Evolutionary conservation across 2,113 vertebrate genomes (phyloP), one percentile per base, ranked within the genome.

Genomic region (Xyrauchen texanus): DNA sequence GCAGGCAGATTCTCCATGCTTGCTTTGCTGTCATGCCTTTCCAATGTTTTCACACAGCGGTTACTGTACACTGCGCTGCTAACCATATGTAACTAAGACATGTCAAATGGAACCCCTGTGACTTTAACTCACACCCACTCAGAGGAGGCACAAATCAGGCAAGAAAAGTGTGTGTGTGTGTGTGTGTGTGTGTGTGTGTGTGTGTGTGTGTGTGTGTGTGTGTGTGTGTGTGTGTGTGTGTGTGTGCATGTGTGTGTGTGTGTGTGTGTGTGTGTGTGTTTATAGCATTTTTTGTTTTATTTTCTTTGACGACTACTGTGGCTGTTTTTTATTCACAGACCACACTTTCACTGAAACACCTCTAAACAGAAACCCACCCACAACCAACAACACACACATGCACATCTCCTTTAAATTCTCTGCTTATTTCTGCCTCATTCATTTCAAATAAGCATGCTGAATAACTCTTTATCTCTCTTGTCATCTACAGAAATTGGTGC

Each of bases 81-180:
- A 77, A 64, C 67, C 76, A 79, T 72, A 82, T 82, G 80, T 73
- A 79, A 79, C 52, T 47, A 68, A 72, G 67, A 82, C 73, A 49
- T 74, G 80, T 80, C 83, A 74, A 77, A 81, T 76, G 51, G 61
- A 55, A 76, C 34, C 76, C 66, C 53, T 57, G 44, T 64, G 80
- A 63, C 72, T 81, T 16, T n/a, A 79, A 77, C 75, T 65, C 63
- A 84, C 73, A 74, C 63, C 15, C 65, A 65, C 79, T 45, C 52
- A 70, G 65, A 78, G 49, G 45, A 57, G 69, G 15, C 68, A 78
- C 49, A 7, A 1, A 42, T 11, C 15, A 44, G 1, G 10, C 45
- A 67, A 58, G 9, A 42, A 77, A 60, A 3, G 21, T 34, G 21
- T 34, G 1, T 34, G 21, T 34, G 21, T 34, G 21, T 34, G 21